Conservation (phyloP, 2,888 invertebrate species). For the Mantis religiosa region DNA sequence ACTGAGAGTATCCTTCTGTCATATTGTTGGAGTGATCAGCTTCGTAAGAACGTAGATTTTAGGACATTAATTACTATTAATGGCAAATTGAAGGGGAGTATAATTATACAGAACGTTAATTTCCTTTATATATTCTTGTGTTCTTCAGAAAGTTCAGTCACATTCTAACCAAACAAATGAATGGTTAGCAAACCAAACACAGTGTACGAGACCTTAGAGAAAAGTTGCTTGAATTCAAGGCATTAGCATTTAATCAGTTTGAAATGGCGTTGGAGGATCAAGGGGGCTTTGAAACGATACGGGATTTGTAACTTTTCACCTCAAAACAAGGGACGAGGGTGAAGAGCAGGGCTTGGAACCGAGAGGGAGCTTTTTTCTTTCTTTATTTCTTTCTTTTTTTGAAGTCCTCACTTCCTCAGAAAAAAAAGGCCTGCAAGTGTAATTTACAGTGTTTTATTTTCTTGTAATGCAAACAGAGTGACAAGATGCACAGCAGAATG, state of each 20-base stretch:
- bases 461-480: slow-evolving; percentile 28
- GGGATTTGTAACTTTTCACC: not conserved
- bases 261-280: not conserved
- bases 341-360: not conserved
- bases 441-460: slow-evolving; percentile 29
- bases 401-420: not conserved
- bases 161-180: not conserved
- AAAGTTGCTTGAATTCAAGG: not conserved
- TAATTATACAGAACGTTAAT: no score
- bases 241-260: not conserved
- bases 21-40: no score
- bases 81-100: no score
- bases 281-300: not conserved
- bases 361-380: not conserved
- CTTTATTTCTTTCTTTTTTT: not conserved
- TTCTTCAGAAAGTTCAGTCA: not conserved
- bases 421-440: slow-evolving; percentile 4
- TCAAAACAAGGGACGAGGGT: not conserved
- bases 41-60: no score
- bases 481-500: slow-evolving; percentile 26
- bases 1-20: no score
- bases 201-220: not conserved
- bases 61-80: no score
- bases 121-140: no score
- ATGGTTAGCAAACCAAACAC: no score